Evolutionary conservation across 2,113 vertebrate genomes (phyloP), one percentile per base, ranked within the genome.

Genomic region (Clarias batrachus): DNA sequence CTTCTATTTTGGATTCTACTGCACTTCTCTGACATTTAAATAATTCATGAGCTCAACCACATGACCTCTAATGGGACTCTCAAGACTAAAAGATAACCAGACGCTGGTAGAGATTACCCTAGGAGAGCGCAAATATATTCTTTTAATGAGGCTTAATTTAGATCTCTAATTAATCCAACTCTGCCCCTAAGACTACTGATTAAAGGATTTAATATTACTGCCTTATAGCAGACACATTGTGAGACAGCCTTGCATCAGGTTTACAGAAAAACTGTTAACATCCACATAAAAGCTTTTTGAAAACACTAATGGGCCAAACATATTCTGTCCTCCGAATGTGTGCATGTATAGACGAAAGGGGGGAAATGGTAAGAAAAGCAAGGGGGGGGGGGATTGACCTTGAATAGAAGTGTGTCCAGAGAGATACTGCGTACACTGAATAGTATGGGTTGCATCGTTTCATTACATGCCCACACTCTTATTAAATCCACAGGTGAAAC

Each of bases 81-180:
- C 19, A 71, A 77, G 48, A 87, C 59, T 59, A 77, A 77, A 54
- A 77, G 81, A 74, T 66, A 82, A 77, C 27, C 59, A 77, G 79
- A 74, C 27, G n/a, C 79, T 62, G 33, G 56, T 60, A 71, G 12
- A 66, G 65, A 81, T 86, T 86, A 82, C 27, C 59, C 70, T 77
- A 83, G 68, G 68, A 78, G 33, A 52, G 56, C 41, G 68, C 60
- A 74, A 86, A 84, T 70, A 82, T 84, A 88, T 68, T 88, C 62
- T 77, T 83, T 12, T 81, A 90, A 90, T 90, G 68, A 90, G 63
- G 74, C 62, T 33, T 82, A 90, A 88, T 88, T 85, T 82, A 84
- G 65, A 33, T 68, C 10, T 78, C 66, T 86, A 90, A 90, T 90
- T 88, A 90, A 86, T 86, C 89, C 81, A 77, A 74, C 74, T 48